Base-by-base conservation (phyloP, 2,888 invertebrate species). In the Tetragonula carbonaria region DNA sequence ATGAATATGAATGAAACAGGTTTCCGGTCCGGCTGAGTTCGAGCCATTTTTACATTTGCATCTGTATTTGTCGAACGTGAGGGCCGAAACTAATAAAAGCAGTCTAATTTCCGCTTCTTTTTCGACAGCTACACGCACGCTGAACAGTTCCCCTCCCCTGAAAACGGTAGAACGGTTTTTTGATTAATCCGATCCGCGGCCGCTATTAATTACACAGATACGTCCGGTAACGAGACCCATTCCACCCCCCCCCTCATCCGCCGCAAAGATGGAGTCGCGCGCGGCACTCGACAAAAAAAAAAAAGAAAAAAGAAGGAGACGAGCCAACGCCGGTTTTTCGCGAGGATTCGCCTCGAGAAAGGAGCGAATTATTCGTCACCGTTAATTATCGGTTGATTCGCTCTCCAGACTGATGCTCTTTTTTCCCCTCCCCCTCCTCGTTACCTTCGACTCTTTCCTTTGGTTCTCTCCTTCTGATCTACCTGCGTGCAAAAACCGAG, bases 1-100 rank as follows among this genome's bases (percentile, higher is more conserved):
- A 91, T 91, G 91, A 91, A 91, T 91, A 91, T 91, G 91, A 91
- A 91, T 91, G 91, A 91, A 91, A 89, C 90, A 81, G 86, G 85
- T 91, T 91, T 91, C 88, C 90, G 86, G 90, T 91, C 90, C 86
- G 88, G 84, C 85, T 88, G 90, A 90, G 87, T 83, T 74, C 86
- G 80, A 76, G 78, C 78, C 89, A 88, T 88, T 90, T 91, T 88
- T 86, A 87, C 87, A 90, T 90, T 90, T 86, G 89, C 88, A 88
- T 87, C 79, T 84, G 87, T 87, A 90, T 90, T 89, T 89, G 89
- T 85, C 87, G 88, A 90, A 86, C 87, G 87, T 85, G 71, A 78
- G 79, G 84, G 85, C 62, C 76, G 82, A 84, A 57, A 88, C 84
- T 90, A 87, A 88, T 89, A 87, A 86, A 89, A 85, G 86, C 86